phyloP scores from a whole-genome alignment of 2,113 vertebrate species.

The Bucco capensis region DNA sequence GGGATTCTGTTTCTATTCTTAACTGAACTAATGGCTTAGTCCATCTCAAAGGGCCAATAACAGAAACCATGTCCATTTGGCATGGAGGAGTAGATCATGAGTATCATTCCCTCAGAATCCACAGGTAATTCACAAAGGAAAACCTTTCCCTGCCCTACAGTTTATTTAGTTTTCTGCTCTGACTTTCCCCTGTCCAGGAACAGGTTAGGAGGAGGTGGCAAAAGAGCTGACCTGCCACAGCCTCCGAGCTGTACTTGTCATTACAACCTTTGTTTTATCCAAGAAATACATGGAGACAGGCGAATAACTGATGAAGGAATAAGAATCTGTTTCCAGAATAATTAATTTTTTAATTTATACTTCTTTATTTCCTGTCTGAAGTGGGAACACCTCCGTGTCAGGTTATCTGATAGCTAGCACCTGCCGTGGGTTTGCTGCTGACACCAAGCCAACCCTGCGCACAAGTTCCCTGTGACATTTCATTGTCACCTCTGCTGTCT shows the following conservation, averaged over 20 bases:
- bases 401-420: neutral
- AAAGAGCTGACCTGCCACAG: neutral
- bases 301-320: neutral
- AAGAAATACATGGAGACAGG: neutral
- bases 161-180: neutral
- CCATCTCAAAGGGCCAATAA: neutral
- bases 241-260: neutral
- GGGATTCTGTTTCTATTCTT: neutral
- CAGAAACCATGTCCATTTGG: neutral
- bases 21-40: neutral
- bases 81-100: neutral
- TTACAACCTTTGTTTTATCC: neutral
- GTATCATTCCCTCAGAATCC: neutral
- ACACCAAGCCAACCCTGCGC: too few relatives aligned
- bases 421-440: neutral
- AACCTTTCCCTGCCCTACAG: neutral
- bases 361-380: neutral
- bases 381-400: neutral
- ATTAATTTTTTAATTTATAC: too few relatives aligned
- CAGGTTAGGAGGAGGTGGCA: rapidly evolving
- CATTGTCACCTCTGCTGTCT: neutral
- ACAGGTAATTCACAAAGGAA: neutral
- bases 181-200: neutral
- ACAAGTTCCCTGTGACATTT: neutral
- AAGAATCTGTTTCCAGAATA: neutral